These are phyloP conservation scores for Watsonalla cultraria DNA, from an alignment of 2,888 invertebrate species.

Conservation along the genomic window DNA sequence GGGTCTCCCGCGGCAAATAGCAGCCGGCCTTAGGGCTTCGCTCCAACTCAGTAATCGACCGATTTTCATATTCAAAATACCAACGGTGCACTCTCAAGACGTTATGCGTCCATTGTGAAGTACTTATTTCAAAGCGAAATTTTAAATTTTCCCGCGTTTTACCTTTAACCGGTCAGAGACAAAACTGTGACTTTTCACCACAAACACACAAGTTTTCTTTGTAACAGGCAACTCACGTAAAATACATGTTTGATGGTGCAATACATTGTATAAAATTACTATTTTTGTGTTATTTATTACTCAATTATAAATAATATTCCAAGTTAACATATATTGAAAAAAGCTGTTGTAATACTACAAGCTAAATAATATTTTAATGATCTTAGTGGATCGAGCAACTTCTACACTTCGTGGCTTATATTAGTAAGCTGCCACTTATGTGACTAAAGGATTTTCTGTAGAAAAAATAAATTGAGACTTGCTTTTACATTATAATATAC, in stretches of 20 bases:
- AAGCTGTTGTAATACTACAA: too few species aligned
- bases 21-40: conserved; percentile 43
- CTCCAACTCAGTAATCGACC: conserved; percentile 48
- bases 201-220: background rate
- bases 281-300: background rate
- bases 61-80: conserved; percentile 46
- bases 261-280: background rate
- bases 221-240: background rate
- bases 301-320: background rate
- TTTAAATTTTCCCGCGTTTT: background rate
- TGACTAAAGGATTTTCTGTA: too few species aligned
- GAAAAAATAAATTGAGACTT: too few species aligned
- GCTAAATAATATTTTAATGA: too few species aligned
- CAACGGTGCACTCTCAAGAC: conserved; percentile 27
- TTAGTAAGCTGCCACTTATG: too few species aligned
- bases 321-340: conserved; percentile 7
- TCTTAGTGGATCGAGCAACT: too few species aligned
- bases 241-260: background rate
- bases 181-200: background rate
- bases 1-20: conserved; percentile 45
- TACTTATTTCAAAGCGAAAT: conserved; percentile 6
- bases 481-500: too few species aligned
- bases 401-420: too few species aligned
- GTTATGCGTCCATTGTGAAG: conserved; percentile 25
- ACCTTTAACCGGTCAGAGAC: background rate